Evolutionary conservation across 1,140 invertebrate genomes (phyloP).

Genomic region (Cyclargus thomasi): DNA sequence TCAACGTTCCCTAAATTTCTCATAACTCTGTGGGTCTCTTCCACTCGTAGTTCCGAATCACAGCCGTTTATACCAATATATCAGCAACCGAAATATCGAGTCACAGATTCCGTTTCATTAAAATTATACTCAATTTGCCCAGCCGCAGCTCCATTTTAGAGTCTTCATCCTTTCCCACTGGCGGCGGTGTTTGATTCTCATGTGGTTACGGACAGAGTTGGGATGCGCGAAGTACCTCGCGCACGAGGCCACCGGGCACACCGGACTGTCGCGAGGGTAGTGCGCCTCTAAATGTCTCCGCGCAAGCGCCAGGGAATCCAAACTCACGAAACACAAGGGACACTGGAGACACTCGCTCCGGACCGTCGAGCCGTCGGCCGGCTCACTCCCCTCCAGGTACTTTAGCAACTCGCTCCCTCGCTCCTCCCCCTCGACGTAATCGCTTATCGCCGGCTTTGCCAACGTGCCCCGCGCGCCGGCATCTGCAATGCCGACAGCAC

Average conservation of each 20-base stretch:
- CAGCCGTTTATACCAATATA: conserved; percentile 51
- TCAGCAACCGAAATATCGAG: conserved; percentile 29
- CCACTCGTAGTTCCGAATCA: conserved; percentile 56
- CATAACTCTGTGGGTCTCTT: conserved; percentile 29
- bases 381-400: conserved; percentile 37
- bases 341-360: conserved; percentile 72
- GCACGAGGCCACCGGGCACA: conserved; percentile 84
- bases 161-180: conserved; percentile 89
- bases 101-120: conserved; percentile 16
- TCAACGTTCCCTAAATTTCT: conserved; percentile 42
- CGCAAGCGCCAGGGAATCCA: conserved; percentile 78
- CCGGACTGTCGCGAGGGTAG: conserved; percentile 87
- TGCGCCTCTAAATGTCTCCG: conserved; percentile 85
- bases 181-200: conserved; percentile 85
- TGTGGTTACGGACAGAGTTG: conserved; percentile 88
- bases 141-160: conserved; percentile 82
- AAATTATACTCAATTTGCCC: conserved; percentile 44
- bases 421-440: conserved; percentile 36
- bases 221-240: conserved; percentile 85
- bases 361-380: conserved; percentile 26
- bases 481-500: conserved; percentile 72
- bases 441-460: conserved; percentile 58
- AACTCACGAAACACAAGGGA: conserved; percentile 80
- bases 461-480: conserved; percentile 59
- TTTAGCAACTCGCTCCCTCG: conserved; percentile 39